Evolutionary conservation across 2,113 vertebrate species (phyloP).

Genomic region (Mesocricetus auratus): DNA sequence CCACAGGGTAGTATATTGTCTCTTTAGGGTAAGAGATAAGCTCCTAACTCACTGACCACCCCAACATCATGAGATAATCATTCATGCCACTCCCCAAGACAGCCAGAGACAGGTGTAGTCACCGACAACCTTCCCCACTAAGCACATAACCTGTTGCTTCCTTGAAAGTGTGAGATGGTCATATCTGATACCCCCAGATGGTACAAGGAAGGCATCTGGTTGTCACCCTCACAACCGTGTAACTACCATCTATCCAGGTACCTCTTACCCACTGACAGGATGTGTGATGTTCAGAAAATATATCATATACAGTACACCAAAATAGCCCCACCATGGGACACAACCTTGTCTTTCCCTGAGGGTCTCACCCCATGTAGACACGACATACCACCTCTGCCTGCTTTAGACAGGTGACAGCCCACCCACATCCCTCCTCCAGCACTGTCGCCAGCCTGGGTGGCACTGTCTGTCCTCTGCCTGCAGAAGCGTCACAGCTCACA

Average conservation of each 20-base stretch:
- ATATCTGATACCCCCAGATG: background rate
- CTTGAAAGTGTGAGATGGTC: background rate
- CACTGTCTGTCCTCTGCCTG: constrained; percentile 79
- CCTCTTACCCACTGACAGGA: background rate
- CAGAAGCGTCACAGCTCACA: constrained; percentile 82
- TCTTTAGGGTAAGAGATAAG: constrained; percentile 50
- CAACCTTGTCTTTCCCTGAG: background rate
- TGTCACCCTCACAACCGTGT: background rate
- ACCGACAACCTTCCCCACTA: constrained; percentile 1
- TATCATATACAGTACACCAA: too few species aligned
- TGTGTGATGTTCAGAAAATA: background rate
- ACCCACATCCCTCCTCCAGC: constrained; percentile 16
- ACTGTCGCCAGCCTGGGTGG: constrained; percentile 59
- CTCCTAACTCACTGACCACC: constrained; percentile 62
- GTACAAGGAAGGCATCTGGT: background rate
- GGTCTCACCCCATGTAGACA: background rate
- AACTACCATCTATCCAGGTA: background rate
- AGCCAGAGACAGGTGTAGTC: constrained; percentile 37
- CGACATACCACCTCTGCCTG: background rate
- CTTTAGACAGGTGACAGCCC: constrained; percentile 67
- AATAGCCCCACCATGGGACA: background rate
- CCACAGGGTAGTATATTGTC: constrained; percentile 33
- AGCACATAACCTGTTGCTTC: constrained; percentile 57
- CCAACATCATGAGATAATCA: constrained; percentile 62
- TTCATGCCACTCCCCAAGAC: constrained; percentile 63